Conservation (phyloP, 2,797 vertebrate species). For the Remorina albescens region DNA sequence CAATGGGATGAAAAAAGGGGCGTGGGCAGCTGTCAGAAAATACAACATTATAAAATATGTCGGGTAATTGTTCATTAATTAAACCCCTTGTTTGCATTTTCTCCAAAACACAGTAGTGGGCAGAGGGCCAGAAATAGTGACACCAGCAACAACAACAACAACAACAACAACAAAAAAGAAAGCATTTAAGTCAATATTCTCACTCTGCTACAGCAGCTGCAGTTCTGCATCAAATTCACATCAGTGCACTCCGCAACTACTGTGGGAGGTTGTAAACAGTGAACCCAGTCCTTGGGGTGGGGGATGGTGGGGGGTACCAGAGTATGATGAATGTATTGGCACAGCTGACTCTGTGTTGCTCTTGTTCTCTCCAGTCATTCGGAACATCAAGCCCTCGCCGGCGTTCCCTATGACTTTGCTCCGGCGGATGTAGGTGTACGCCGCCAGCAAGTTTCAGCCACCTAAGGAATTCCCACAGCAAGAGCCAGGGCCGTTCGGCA, state of each 20-base stretch:
- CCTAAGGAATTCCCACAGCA: conserved; percentile 62
- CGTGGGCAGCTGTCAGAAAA: conserved; percentile 29
- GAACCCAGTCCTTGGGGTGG: conserved; percentile 44
- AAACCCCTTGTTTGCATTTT: conserved; percentile 30
- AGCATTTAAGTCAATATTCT: conserved; percentile 44
- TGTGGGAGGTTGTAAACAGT: conserved; percentile 72
- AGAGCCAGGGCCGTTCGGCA: conserved; percentile 11
- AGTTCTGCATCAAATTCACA: conserved; percentile 62
- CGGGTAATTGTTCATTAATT: conserved; percentile 42
- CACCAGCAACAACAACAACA: too few species aligned
- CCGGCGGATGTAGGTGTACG: conserved; percentile 56
- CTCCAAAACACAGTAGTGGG: background rate
- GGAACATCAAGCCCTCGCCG: conserved; percentile 76
- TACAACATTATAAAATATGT: conserved; percentile 31
- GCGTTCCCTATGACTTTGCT: conserved; percentile 80
- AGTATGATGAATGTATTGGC: conserved; percentile 80
- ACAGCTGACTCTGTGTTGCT: conserved; percentile 72
- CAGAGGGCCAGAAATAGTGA: conserved; percentile 10
- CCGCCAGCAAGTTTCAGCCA: conserved; percentile 50
- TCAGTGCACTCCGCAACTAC: conserved; percentile 49
- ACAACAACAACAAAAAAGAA: too few species aligned
- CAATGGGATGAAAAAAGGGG: conserved; percentile 12
- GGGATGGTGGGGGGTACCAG: conserved; percentile 10
- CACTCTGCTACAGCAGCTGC: conserved; percentile 32
- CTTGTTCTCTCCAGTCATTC: conserved; percentile 80